phyloP scores from a whole-genome alignment of 2,797 vertebrate genomes.

The Liparis tanakae region DNA sequence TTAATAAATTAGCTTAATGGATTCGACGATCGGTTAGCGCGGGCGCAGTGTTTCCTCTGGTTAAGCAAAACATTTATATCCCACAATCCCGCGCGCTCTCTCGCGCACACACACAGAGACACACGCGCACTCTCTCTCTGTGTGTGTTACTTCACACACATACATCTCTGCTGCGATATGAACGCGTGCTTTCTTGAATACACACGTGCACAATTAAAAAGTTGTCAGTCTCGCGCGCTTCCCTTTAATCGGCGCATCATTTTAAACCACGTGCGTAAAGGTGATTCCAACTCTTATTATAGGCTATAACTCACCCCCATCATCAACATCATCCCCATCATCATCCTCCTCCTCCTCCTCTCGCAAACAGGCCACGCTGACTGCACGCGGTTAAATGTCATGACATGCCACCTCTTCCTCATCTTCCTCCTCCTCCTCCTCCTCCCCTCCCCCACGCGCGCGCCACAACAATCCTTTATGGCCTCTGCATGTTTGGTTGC shows the following conservation, averaged over 20 bases:
- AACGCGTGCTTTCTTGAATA: slow-evolving; percentile 11
- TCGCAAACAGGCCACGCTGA: slow-evolving; percentile 34
- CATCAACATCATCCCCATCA: slow-evolving; percentile 30
- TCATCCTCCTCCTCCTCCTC: slow-evolving; percentile 31
- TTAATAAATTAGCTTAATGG: slow-evolving; percentile 98
- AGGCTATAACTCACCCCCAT: slow-evolving; percentile 36
- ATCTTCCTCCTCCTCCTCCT: too few species aligned
- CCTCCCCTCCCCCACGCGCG: neutral
- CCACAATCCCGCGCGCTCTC: slow-evolving; percentile 60
- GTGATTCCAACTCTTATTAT: slow-evolving; percentile 15
- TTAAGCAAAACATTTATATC: slow-evolving; percentile 96
- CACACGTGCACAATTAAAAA: neutral
- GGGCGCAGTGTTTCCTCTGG: slow-evolving; percentile 89
- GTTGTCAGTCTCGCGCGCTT: neutral
- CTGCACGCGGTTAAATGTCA: slow-evolving; percentile 77
- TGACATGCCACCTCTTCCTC: slow-evolving; percentile 33
- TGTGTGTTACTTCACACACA: neutral
- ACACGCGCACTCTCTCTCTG: neutral
- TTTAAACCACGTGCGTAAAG: slow-evolving; percentile 27
- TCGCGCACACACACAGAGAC: neutral
- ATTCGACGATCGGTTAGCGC: slow-evolving; percentile 92
- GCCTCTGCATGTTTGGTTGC: slow-evolving; percentile 83
- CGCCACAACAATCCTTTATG: slow-evolving; percentile 73
- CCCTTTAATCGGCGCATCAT: neutral
- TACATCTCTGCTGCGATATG: neutral